Evolutionary conservation across 2,113 vertebrate genomes (phyloP).

Genomic region (Microcebus ravelobensis): DNA sequence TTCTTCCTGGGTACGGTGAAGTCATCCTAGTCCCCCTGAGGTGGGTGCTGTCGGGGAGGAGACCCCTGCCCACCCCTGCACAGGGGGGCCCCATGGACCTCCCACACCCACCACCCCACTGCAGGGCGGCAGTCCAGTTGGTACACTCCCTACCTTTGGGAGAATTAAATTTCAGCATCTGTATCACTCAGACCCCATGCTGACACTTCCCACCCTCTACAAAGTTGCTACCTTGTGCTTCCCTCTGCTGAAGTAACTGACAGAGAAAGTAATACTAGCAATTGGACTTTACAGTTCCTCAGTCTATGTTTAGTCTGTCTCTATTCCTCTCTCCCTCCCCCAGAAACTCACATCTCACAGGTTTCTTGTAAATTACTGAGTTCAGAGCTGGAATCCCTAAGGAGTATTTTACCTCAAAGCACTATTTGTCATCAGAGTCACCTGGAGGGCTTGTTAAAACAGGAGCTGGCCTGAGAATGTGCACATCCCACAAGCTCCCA

Average conservation of each 20-base stretch:
- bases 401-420: not conserved
- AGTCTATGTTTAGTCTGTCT: not conserved
- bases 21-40: accelerated
- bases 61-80: no score
- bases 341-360: not conserved
- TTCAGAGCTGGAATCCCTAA: not conserved
- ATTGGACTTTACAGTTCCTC: not conserved
- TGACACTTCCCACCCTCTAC: not conserved
- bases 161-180: not conserved
- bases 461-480: not conserved
- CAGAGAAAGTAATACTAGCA: not conserved
- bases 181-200: not conserved
- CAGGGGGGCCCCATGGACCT: accelerated
- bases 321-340: not conserved
- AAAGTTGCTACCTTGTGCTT: not conserved
- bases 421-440: not conserved
- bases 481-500: not conserved
- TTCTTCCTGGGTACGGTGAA: not conserved
- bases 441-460: not conserved
- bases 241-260: not conserved
- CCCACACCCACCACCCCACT: no score
- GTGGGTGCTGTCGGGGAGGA: not conserved
- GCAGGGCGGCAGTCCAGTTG: not conserved
- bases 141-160: not conserved
- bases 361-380: not conserved